Base-by-base conservation (phyloP, 2,113 vertebrate species). In the Atlantisia rogersi region DNA sequence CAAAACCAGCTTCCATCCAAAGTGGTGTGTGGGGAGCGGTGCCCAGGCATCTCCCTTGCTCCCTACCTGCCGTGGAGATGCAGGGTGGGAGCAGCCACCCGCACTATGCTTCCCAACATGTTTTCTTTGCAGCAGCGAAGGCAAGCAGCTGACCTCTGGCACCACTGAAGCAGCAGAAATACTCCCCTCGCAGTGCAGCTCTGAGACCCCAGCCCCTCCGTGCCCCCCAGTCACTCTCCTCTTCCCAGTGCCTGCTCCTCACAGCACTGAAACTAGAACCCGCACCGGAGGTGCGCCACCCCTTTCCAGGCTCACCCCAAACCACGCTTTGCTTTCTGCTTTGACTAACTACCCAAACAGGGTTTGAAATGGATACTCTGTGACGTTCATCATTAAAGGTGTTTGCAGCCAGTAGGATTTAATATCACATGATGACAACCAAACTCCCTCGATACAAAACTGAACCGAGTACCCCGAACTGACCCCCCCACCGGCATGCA, bases 211-310 rank as follows among this genome's bases (percentile, higher is more conserved):
- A 82, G 29, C 14, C n/a, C 1, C 4, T 35, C 59, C 22, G 53
- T 68, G 32, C 20, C 20, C 37, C 17, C 25, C 31, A 44, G 15
- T 31, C 7, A 4, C 44, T 53, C 25, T 69, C 12, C 21, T 94
- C 67, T 86, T 81, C 65, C 16, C 0, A 0, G 6, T 20, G 21
- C 37, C 55, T 50, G 39, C 16, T 77, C 21, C n/a, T 87, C 62
- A n/a, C 12, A 64, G 55, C 6, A 24, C 32, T 67, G 46, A 46
- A 85, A 62, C 32, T 16, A 24, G 92, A 58, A 15, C 42, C 28
- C 2, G 2, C 2, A 3, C 50, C 35, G 2, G 10, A 77, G 17
- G 52, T 0, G 0, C 2, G 29, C 32, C 53, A 35, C 11, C 31
- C 31, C 17, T 44, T 86, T 86, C 55, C 28, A 68, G 35, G 26